Conservation (phyloP, 1,140 invertebrate genomes). For the Cydia pomonella region DNA sequence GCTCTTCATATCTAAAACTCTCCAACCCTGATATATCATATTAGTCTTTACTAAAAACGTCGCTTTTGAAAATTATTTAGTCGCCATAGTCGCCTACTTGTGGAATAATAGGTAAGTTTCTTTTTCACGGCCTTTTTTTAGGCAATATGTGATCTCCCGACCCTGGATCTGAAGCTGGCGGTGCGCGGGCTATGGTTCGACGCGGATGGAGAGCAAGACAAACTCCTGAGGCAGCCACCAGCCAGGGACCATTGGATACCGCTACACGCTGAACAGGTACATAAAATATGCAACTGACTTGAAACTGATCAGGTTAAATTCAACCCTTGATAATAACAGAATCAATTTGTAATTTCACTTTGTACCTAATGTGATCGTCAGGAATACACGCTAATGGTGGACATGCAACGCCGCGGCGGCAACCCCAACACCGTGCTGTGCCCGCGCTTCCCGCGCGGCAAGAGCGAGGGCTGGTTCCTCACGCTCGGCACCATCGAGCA, state of each 20-base stretch:
- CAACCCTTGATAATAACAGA: no score
- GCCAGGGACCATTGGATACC: constrained; percentile 79
- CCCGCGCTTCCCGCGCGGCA: constrained; percentile 94
- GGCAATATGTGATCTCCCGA: constrained; percentile 84
- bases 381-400: constrained; percentile 87
- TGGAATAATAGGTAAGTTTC: neutral
- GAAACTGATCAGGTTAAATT: neutral
- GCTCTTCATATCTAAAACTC: no score
- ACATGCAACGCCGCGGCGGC: constrained; percentile 76
- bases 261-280: constrained; percentile 83
- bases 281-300: neutral
- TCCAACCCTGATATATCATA: no score
- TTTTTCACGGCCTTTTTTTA: constrained; percentile 49
- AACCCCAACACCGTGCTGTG: constrained; percentile 85
- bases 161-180: constrained; percentile 81
- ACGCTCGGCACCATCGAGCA: constrained; percentile 88
- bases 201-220: constrained; percentile 74
- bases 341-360: no score
- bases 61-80: neutral
- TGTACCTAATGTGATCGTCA: constrained; percentile 49
- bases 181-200: constrained; percentile 81
- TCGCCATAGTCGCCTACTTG: neutral
- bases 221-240: constrained; percentile 61
- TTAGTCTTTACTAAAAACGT: neutral
- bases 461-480: constrained; percentile 98